A percentile compares a stretch with the other conserved stretches of the same genome.
These are phyloP conservation scores for Apodemia zela DNA, from an alignment of 2,888 invertebrate genomes.

Conservation along the genomic window DNA sequence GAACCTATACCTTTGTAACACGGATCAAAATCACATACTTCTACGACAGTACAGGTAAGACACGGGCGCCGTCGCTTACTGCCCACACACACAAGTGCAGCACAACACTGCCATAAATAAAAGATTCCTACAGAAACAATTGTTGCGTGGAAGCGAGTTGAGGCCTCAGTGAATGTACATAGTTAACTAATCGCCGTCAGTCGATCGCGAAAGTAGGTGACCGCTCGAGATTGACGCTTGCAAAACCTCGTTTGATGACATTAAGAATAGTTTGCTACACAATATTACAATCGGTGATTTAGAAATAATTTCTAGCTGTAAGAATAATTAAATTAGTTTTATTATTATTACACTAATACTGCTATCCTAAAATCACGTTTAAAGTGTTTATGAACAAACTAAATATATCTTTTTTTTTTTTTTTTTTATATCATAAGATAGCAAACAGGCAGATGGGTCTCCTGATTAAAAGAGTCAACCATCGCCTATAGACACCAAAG, in stretches of 20 bases:
- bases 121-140: constrained; percentile 81
- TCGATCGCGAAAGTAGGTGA: constrained; percentile 80
- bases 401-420: not conserved
- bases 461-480: no score
- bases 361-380: not conserved
- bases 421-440: no score
- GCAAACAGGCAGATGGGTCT: no score
- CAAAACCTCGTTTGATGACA: constrained; percentile 78
- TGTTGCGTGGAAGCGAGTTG: constrained; percentile 78
- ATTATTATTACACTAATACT: not conserved
- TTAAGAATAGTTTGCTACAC: constrained; percentile 70
- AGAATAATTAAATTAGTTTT: not conserved
- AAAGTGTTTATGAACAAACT: not conserved
- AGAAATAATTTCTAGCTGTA: constrained; percentile 48
- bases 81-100: constrained; percentile 62
- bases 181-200: constrained; percentile 72
- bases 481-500: no score
- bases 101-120: constrained; percentile 74
- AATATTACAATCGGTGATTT: constrained; percentile 67
- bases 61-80: constrained; percentile 68
- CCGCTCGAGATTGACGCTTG: constrained; percentile 78
- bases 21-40: constrained; percentile 36
- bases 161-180: constrained; percentile 73
- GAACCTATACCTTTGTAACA: constrained; percentile 38
- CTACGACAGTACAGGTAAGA: constrained; percentile 64